Conservation (phyloP, 37 sponge, comb jelly and placozoan species). For the Bolinopsis microptera region DNA sequence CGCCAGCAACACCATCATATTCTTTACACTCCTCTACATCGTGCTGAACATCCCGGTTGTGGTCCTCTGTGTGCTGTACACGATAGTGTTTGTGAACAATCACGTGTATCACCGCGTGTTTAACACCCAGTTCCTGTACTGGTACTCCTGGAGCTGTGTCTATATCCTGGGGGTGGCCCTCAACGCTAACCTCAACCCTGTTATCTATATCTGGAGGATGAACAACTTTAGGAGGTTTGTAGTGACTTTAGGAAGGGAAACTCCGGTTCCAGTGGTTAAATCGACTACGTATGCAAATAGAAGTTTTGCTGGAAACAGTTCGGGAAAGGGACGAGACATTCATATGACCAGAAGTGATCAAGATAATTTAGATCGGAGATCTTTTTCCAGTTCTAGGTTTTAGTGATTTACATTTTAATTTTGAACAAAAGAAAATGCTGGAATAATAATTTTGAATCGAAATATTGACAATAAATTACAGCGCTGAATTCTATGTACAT, state of each 20-base stretch:
- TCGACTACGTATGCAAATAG: too few relatives aligned
- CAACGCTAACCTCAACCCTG: not conserved
- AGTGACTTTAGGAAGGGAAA: not conserved
- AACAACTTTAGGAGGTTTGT: not conserved
- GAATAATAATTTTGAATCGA: not conserved
- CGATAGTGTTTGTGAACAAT: not conserved
- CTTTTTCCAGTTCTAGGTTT: too few relatives aligned
- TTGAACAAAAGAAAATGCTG: not conserved
- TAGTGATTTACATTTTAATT: too few relatives aligned
- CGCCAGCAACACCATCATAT: not conserved
- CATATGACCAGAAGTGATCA: too few relatives aligned
- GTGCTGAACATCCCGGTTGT: not conserved
- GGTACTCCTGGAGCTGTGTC: not conserved
- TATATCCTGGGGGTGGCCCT: not conserved
- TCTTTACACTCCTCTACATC: not conserved
- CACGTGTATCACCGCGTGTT: not conserved
- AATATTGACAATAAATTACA: not conserved
- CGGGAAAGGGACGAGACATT: too few relatives aligned
- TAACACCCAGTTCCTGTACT: not conserved
- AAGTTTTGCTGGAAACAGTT: too few relatives aligned
- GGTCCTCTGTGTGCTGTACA: not conserved
- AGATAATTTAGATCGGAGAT: too few relatives aligned
- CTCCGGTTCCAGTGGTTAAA: not conserved
- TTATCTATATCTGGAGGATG: not conserved
- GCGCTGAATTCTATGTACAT: not conserved